Evolutionary conservation across 1,140 invertebrate species (phyloP).

Genomic region (Diabrotica virgifera): DNA sequence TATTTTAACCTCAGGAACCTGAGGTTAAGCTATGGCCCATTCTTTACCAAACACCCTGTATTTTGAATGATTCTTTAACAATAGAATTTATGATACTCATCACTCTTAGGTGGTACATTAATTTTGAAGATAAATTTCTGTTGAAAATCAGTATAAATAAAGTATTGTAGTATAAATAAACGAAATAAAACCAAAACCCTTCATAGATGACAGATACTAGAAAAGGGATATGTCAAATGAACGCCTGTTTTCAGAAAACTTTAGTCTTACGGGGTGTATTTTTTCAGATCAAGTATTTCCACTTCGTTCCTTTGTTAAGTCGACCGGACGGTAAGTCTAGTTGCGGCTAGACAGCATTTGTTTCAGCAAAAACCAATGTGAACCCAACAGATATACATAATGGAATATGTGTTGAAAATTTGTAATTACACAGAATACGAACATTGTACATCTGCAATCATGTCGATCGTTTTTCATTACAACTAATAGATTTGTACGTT

Average conservation of each 20-base stretch:
- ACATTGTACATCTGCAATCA: constrained; percentile 16
- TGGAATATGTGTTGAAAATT: too few relatives aligned
- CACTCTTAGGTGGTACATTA: too few relatives aligned
- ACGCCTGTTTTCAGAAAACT: constrained; percentile 8
- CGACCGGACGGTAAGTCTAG: constrained; percentile 49
- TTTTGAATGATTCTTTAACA: too few relatives aligned
- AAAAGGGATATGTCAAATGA: background rate
- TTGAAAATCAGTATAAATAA: too few relatives aligned
- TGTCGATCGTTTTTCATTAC: background rate
- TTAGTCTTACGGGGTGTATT: constrained; percentile 48
- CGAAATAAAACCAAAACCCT: background rate
- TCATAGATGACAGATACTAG: background rate
- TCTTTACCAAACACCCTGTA: too few relatives aligned
- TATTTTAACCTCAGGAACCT: too few relatives aligned
- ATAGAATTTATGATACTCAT: too few relatives aligned
- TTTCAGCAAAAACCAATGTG: constrained; percentile 16
- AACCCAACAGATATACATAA: background rate
- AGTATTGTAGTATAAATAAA: too few relatives aligned
- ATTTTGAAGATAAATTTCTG: too few relatives aligned
- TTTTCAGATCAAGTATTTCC: constrained; percentile 49
- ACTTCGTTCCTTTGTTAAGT: constrained; percentile 44
- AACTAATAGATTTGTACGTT: too few relatives aligned
- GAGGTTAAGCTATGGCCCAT: too few relatives aligned
- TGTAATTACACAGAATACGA: background rate
- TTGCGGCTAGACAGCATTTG: constrained; percentile 45